Evolutionary conservation across 2,888 invertebrate genomes (phyloP).

Genomic region (Orthosia gracilis): DNA sequence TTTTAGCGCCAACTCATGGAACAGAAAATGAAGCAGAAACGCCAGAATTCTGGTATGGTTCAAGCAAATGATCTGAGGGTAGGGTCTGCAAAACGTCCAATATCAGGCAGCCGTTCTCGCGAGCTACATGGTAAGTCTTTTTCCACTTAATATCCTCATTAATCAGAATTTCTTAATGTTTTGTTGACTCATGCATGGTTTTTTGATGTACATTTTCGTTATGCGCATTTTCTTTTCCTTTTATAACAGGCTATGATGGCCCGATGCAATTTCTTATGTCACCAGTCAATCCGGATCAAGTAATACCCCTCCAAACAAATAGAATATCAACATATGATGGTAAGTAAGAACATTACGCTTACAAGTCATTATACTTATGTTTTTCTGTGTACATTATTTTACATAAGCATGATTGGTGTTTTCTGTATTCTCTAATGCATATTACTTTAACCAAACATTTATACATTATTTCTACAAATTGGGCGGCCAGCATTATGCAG

Average conservation of each 20-base stretch:
- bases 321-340: slow-evolving; percentile 90
- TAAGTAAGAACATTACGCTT: slow-evolving; percentile 75
- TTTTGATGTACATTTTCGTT: slow-evolving; percentile 79
- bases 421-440: slow-evolving; percentile 32
- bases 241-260: slow-evolving; percentile 94
- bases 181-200: slow-evolving; percentile 74
- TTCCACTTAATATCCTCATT: slow-evolving; percentile 16
- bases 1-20: slow-evolving; percentile 96
- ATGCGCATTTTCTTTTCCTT: slow-evolving; percentile 79
- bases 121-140: slow-evolving; percentile 93
- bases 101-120: slow-evolving; percentile 92
- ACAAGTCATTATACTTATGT: slow-evolving; percentile 51
- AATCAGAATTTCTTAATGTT: slow-evolving; percentile 63
- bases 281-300: slow-evolving; percentile 95
- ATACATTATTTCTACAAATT: background rate
- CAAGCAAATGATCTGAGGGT: slow-evolving; percentile 96
- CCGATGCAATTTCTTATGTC: slow-evolving; percentile 96
- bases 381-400: slow-evolving; percentile 57
- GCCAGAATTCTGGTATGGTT: slow-evolving; percentile 96
- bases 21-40: slow-evolving; percentile 96
- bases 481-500: background rate
- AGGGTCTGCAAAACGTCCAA: slow-evolving; percentile 93
- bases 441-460: slow-evolving; percentile 13
- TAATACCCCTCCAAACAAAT: slow-evolving; percentile 91
- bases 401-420: slow-evolving; percentile 58